These are phyloP conservation scores for Hybos culiciformis DNA, from an alignment of 2,888 invertebrate species.

Conservation along the genomic window DNA sequence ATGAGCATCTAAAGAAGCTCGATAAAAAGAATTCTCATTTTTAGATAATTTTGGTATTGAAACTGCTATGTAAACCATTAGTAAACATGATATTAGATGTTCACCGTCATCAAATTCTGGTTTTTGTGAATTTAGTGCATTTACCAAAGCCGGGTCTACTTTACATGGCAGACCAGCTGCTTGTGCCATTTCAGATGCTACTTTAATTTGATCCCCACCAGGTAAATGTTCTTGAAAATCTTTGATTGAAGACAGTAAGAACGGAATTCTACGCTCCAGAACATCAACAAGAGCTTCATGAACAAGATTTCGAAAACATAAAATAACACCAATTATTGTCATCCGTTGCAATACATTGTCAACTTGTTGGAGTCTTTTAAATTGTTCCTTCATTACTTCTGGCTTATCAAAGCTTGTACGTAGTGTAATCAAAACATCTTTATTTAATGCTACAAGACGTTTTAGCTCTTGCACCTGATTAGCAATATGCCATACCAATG, in stretches of 20 bases:
- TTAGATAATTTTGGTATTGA: slow-evolving; percentile 90
- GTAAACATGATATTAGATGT: slow-evolving; percentile 79
- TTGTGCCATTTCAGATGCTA: slow-evolving; percentile 94
- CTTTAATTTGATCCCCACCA: slow-evolving; percentile 74
- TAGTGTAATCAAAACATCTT: slow-evolving; percentile 78
- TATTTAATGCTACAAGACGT: slow-evolving; percentile 78
- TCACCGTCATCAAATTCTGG: slow-evolving; percentile 80
- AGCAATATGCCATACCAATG: slow-evolving; percentile 96
- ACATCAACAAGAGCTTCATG: slow-evolving; percentile 91
- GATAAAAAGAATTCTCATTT: slow-evolving; percentile 77
- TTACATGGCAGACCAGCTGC: slow-evolving; percentile 88
- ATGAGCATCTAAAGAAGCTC: slow-evolving; percentile 80
- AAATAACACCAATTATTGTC: slow-evolving; percentile 95
- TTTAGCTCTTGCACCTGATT: slow-evolving; percentile 96
- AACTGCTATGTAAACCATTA: slow-evolving; percentile 98
- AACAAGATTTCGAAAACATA: slow-evolving; percentile 87
- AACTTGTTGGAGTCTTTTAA: slow-evolving; percentile 75
- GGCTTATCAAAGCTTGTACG: slow-evolving; percentile 97
- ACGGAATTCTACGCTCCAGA: slow-evolving; percentile 87
- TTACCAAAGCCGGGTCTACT: slow-evolving; percentile 89
- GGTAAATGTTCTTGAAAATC: slow-evolving; percentile 90
- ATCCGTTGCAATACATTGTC: slow-evolving; percentile 93
- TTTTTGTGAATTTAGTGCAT: slow-evolving; percentile 80
- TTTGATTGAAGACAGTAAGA: slow-evolving; percentile 83
- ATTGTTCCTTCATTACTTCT: slow-evolving; percentile 94